Evolutionary conservation across 2,113 vertebrate genomes (phyloP), one percentile per base, ranked within the genome.

Genomic region (Pedetes capensis): DNA sequence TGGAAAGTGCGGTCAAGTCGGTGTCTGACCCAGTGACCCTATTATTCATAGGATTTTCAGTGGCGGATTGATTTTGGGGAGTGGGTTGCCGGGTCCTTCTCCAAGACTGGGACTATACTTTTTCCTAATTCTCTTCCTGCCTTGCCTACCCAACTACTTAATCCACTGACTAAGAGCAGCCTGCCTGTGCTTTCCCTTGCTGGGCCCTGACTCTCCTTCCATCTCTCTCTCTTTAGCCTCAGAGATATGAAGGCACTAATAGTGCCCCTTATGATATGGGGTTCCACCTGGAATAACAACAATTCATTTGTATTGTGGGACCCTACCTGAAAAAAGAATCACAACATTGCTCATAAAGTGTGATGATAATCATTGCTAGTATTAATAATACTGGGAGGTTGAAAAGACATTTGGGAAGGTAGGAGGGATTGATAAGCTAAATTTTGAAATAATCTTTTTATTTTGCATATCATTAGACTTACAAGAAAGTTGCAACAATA

Each of bases 161-260:
- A 4, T 17, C 4, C 23, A 16, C 23, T 76, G 25, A 34, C 37
- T 34, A 39, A 71, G 23, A 80, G 10, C 27, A 74, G 32, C 27
- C 39, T 66, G 3, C 0, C 5, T 3, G 1, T 14, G 22, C 5
- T 68, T 57, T 6, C 27, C 44, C 7, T 4, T 0, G 51, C 9
- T 5, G 6, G n/a, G 29, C 9, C 55, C 61, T 44, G 22, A 27
- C 20, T n/a, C 7, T 63, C 59, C 29, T 11, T 32, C 44, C 42
- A 61, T 22, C 14, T 59, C 20, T 12, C 23, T 16, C 17, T 29
- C 37, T 20, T 82, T 8, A 55, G 22, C 34, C 32, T 87, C 53
- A 64, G 61, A n/a, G 55, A 66, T n/a, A 32, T 3, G 14, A 71
- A 57, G 23, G 32, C 14, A 18, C 37, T 1, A 6, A 61, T 2